Evolutionary conservation across 2,113 vertebrate species (phyloP), one percentile per base, ranked within the genome.

Genomic region (Macquaria australasica): DNA sequence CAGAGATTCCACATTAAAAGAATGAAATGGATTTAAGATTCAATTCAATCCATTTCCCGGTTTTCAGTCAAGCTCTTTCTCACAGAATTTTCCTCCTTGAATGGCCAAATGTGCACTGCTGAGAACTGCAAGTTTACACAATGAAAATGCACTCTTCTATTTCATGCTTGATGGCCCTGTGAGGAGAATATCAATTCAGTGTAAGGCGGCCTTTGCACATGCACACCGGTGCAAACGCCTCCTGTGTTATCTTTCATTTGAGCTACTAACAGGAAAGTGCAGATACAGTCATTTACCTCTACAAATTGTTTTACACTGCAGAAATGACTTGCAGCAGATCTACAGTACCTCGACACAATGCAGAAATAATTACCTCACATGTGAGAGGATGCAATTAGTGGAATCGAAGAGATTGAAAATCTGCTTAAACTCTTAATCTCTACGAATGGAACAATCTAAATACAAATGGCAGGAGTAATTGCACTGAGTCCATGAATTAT

Each of bases 401-500:
- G 70, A 79, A 83, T 45, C 43, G 76, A 76, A 82, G 41, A 90
- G 86, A 91, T 88, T 89, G 85, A 72, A 72, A 88, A 91, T 93
- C 87, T 83, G 69, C 60, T 84, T 86, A 89, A 84, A 88, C 79
- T 81, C 83, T 68, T 91, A 87, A 91, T 88, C 90, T 80, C 66
- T 37, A 28, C 5, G 1, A 81, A 70, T 60, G 77, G 60, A 89
- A 84, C 77, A 73, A 82, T 79, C 66, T 39, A 79, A 84, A 89
- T 73, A 79, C 72, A 84, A 88, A 85, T 50, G 74, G 67, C 18
- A 78, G 21, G 25, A 76, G 62, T 74, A 81, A 90, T 85, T 82
- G 50, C 64, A 60, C 53, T 8, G 21, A 62, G 69, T 73, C 73
- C n/a, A 74, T 87, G 84, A 58, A 93, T 87, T 81, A 84, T 78